phyloP scores from a whole-genome alignment of 2,113 vertebrate species.

The Brevimyrus niger region DNA sequence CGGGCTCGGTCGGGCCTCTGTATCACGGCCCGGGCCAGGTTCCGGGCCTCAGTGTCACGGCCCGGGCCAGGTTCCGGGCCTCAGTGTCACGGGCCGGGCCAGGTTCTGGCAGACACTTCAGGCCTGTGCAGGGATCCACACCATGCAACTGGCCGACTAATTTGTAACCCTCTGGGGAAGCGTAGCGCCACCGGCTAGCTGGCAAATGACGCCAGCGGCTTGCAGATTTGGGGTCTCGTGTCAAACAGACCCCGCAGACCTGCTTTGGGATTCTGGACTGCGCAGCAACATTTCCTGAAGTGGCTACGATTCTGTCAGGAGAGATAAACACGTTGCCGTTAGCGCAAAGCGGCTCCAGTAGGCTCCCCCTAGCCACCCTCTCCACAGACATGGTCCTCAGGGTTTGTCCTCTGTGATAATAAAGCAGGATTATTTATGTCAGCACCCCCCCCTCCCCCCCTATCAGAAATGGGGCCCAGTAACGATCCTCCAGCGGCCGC shows the following conservation, averaged over 20 bases:
- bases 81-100: background rate
- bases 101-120: background rate
- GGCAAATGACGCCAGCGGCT: background rate
- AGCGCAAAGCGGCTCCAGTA: constrained; percentile 28
- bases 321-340: constrained; percentile 30
- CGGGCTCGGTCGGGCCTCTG: background rate
- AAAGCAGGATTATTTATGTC: background rate
- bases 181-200: background rate
- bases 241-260: background rate
- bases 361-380: constrained; percentile 16
- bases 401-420: constrained; percentile 11
- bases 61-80: background rate
- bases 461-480: background rate
- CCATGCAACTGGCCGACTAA: background rate
- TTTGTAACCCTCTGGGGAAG: background rate
- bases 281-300: background rate
- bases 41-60: background rate
- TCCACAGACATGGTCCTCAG: constrained; percentile 1
- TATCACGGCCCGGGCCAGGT: background rate
- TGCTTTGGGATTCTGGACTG: background rate
- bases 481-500: constrained; percentile 13
- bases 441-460: background rate
- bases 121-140: background rate
- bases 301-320: constrained; percentile 18
- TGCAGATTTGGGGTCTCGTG: background rate